phyloP scores from a whole-genome alignment of 2,797 vertebrate species.

The Limosa lapponica region DNA sequence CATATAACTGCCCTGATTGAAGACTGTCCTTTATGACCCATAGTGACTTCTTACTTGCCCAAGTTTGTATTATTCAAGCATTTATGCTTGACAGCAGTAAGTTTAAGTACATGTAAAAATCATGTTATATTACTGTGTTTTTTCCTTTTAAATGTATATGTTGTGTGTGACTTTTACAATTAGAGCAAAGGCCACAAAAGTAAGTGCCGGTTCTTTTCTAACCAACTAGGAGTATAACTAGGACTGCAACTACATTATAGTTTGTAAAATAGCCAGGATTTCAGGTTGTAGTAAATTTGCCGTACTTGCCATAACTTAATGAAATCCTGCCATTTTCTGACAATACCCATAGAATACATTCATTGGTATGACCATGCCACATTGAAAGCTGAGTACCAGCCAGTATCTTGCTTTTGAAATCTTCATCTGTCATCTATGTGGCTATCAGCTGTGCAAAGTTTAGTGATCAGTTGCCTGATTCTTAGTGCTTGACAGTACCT shows the following conservation, averaged over 20 bases:
- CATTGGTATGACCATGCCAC: fast-evolving
- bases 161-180: neutral
- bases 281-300: neutral
- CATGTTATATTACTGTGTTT: neutral
- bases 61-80: neutral
- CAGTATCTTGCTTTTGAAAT: neutral
- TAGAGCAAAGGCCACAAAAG: neutral
- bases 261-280: neutral
- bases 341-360: neutral
- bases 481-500: neutral
- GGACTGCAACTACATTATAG: neutral
- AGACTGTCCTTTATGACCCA: neutral
- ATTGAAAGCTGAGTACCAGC: neutral
- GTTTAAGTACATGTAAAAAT: neutral
- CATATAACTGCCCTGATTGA: neutral
- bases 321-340: neutral
- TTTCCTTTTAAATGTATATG: neutral
- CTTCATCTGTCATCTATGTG: neutral
- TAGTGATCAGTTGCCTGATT: neutral
- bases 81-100: neutral
- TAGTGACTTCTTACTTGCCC: neutral
- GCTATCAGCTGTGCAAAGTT: neutral
- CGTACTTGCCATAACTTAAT: neutral
- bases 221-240: neutral
- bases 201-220: neutral